A percentile compares a stretch with the other conserved stretches of the same genome.
Evolutionary conservation across 2,888 invertebrate species (phyloP).

Genomic region (Leptinotarsa rubiginosa): DNA sequence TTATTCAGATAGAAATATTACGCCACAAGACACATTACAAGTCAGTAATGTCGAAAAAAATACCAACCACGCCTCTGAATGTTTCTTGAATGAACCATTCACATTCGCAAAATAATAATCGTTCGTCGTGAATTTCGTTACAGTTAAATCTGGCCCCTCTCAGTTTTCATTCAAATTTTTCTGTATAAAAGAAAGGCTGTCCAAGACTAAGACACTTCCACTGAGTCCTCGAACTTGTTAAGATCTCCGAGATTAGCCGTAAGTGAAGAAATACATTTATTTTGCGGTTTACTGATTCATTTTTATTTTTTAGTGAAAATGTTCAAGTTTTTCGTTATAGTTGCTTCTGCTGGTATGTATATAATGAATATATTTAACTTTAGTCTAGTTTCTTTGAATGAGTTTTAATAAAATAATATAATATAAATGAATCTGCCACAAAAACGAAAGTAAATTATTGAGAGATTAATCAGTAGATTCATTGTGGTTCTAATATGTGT

Average conservation of each 20-base stretch:
- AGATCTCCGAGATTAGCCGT: conserved; percentile 1
- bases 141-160: conserved; percentile 4
- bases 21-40: not conserved
- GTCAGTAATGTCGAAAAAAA: not conserved
- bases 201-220: conserved; percentile 10
- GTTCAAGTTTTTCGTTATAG: conserved; percentile 20
- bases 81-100: not conserved
- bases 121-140: conserved; percentile 9
- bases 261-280: not conserved
- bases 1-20: too few species aligned
- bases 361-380: not conserved
- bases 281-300: not conserved
- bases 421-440: too few species aligned
- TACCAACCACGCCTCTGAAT: not conserved
- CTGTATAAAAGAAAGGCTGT: not conserved
- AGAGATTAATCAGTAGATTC: too few species aligned
- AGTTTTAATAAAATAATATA: too few species aligned
- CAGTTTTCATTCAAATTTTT: not conserved
- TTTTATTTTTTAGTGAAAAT: conserved; percentile 3
- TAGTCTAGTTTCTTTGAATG: not conserved
- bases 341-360: conserved; percentile 4
- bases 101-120: not conserved
- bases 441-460: too few species aligned
- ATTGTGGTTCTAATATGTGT: too few species aligned
- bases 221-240: not conserved